Evolutionary conservation across 2,797 vertebrate species (phyloP), one percentile per base, ranked within the genome.

Genomic region (Nasua narica): DNA sequence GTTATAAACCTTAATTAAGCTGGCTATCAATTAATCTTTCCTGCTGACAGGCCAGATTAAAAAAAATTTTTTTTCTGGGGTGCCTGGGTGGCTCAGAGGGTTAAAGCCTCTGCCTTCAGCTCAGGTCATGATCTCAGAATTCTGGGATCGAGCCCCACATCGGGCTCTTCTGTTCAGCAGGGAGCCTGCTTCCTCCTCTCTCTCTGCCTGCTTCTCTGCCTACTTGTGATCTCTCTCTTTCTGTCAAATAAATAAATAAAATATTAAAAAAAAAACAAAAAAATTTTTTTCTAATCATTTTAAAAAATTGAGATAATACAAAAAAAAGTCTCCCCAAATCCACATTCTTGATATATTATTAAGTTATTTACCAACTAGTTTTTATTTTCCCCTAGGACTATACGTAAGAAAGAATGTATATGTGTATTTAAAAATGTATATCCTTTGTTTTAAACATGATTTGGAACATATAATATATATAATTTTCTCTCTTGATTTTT

Each of bases 1-100:
- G 52, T 84, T 9, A 92, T 88, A 3, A 91, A 85, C 21, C 19
- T 90, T 84, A 79, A 74, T 19, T 48, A 81, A 81, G 43, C 1
- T 87, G 85, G 37, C 78, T 95, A 90, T 70, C 70, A 82, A 27
- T 70, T 96, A 72, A 86, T 74, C 60, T 69, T 86, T 87, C 72
- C 25, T 50, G n/a, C 48, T 9, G 4, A 95, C 7, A 56, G 0
- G 13, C 7, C 35, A 67, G 27, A 54, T 76, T 78, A 29, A 56
- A 60, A 50, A 54, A 69, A 32, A 25, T 0, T 60, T 78, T 81
- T 67, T 84, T 19, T n/a, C n/a, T n/a, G n/a, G n/a, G n/a, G n/a
- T n/a, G n/a, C n/a, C n/a, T n/a, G n/a, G n/a, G n/a, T n/a, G n/a
- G n/a, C n/a, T n/a, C n/a, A n/a, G n/a, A n/a, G n/a, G n/a, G n/a